A percentile compares a stretch with the other conserved stretches of the same genome.
phyloP scores from a whole-genome alignment of 2,888 invertebrate species.

The Chymomyza procnemis region DNA sequence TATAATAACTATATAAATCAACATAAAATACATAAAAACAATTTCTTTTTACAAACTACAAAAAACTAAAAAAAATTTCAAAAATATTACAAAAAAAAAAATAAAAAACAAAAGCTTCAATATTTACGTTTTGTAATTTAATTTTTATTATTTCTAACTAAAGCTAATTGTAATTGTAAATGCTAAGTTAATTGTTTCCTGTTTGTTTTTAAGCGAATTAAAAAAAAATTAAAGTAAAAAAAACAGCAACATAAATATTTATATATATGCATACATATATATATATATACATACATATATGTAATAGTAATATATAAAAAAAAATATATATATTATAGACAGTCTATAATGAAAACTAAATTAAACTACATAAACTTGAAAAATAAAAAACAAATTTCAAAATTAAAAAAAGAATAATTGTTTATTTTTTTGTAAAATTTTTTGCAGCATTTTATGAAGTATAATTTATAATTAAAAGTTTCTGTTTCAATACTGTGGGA shows the following conservation, averaged over 20 bases:
- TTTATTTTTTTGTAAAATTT: neutral
- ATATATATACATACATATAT: constrained; percentile 22
- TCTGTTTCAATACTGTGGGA: too few relatives aligned
- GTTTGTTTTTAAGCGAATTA: constrained; percentile 64
- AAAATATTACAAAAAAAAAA: constrained; percentile 42
- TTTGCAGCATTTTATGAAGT: neutral
- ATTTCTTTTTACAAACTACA: constrained; percentile 8
- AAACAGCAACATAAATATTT: constrained; percentile 31
- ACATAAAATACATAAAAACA: constrained; percentile 32
- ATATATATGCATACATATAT: neutral
- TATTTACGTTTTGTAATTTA: constrained; percentile 57
- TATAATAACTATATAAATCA: constrained; percentile 35
- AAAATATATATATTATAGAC: constrained; percentile 53
- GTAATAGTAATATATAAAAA: constrained; percentile 30
- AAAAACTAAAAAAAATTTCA: constrained; percentile 36
- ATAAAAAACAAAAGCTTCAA: constrained; percentile 59
- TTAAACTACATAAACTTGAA: constrained; percentile 40
- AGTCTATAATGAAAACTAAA: constrained; percentile 54
- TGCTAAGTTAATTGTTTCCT: constrained; percentile 67
- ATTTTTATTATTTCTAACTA: constrained; percentile 53
- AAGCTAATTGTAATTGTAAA: constrained; percentile 64
- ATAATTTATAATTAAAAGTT: too few relatives aligned
- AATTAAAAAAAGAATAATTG: neutral
- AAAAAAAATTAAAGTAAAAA: constrained; percentile 18
- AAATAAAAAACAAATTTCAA: neutral